These are phyloP conservation scores for Drosophila eohydei DNA, from an alignment of 2,888 invertebrate species.

Conservation along the genomic window DNA sequence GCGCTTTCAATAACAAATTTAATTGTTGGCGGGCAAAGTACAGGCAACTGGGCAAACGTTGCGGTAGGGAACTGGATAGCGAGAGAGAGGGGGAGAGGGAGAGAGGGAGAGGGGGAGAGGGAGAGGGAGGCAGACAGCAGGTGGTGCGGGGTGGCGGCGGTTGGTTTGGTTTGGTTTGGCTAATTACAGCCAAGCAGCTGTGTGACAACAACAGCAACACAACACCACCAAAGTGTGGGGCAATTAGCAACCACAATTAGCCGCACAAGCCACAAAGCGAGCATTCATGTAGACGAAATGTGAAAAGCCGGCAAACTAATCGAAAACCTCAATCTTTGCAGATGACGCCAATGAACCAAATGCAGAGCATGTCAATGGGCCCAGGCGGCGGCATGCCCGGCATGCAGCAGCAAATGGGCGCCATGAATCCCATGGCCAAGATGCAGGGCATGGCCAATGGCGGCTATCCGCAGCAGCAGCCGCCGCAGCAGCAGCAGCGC, in stretches of 20 bases:
- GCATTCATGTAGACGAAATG: slow-evolving; percentile 1
- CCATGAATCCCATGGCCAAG: slow-evolving; percentile 88
- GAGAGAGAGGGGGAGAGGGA: background rate
- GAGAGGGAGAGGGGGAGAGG: background rate
- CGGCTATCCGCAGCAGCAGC: slow-evolving; percentile 87
- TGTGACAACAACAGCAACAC: slow-evolving; percentile 27
- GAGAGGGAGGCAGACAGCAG: no score
- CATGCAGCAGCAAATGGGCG: slow-evolving; percentile 86
- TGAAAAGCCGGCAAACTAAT: background rate
- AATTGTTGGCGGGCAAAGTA: slow-evolving; percentile 71
- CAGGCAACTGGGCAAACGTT: slow-evolving; percentile 34
- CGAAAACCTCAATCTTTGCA: slow-evolving; percentile 57
- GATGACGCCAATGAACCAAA: slow-evolving; percentile 91
- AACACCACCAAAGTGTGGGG: slow-evolving; percentile 43
- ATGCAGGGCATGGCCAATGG: slow-evolving; percentile 86
- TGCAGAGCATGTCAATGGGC: slow-evolving; percentile 91
- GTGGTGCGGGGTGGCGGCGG: background rate
- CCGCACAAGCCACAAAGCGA: slow-evolving; percentile 14
- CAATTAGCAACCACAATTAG: slow-evolving; percentile 46
- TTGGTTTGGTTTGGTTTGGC: background rate
- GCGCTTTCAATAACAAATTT: slow-evolving; percentile 74
- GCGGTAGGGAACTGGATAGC: slow-evolving; percentile 1
- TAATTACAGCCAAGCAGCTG: slow-evolving; percentile 55
- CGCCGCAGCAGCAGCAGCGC: slow-evolving; percentile 85
- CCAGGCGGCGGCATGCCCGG: slow-evolving; percentile 79